Base-by-base conservation (phyloP, 1,140 invertebrate species). In the Hesperophylax magnus region DNA sequence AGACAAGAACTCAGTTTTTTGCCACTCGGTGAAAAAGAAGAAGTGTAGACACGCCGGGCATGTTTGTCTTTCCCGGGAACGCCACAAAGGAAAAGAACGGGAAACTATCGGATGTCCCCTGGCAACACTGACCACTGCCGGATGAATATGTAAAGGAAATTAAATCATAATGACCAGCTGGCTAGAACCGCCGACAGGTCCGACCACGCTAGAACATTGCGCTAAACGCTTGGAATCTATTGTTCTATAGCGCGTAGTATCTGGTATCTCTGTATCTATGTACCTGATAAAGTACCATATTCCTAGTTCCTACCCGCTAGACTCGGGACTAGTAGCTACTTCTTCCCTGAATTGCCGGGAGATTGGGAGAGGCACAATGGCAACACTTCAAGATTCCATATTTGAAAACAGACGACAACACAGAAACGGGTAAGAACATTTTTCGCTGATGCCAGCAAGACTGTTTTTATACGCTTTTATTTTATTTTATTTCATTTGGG, bases 101-200 rank as follows among this genome's bases (percentile, higher is more conserved):
- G 63, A 56, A 77, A 78, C 60, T 78, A 78, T 69, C 77, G 77
- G 77, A 34, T 22, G 63, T 56, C 58, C 75, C 31, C 47, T 71
- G 77, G 22, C 77, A 78, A 78, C 63, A 71, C 65, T 18, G 75
- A 77, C 75, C 53, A 61, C 17, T 39, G 63, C 76, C 47, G 54
- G 63, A 78, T 78, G 77, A 78, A 78, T 78, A 78, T 78, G 77
- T 78, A 78, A 78, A 34, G 77, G 77, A 78, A 78, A 78, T 78
- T 69, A 78, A 78, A 78, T 78, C 20, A 78, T 78, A 78, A 78
- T 78, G 63, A 22, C 47, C 63, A 78, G 77, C 63, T 69, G 77
- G 65, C 58, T 63, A 60, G 17, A 34, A 7, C 3, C 22, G 0
- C 52, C 47, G 69, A 54, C 69, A 72, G 69, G 69, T 72, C 53